Percentiles rank a stretch among this genome's conserved stretches.
phyloP scores from a whole-genome alignment of 2,797 vertebrate species.

The Glyptemys insculpta region DNA sequence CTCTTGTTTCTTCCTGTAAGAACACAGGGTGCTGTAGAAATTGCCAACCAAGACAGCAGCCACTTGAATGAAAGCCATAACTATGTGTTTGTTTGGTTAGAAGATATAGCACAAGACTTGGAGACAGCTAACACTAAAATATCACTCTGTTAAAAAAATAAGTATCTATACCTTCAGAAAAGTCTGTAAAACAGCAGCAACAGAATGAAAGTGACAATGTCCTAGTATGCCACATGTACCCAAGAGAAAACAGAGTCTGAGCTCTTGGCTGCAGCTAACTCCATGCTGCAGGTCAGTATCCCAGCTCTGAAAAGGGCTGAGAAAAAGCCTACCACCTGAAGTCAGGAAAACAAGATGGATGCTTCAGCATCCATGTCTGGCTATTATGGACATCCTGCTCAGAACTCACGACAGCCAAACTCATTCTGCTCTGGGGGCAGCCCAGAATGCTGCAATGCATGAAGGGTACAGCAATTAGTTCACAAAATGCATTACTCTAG shows the following conservation, averaged over 20 bases:
- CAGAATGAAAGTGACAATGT: slow-evolving; percentile 39
- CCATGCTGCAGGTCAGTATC: not conserved
- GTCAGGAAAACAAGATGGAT: not conserved
- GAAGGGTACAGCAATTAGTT: slow-evolving; percentile 17
- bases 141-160: slow-evolving; percentile 65
- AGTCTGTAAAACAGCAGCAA: slow-evolving; percentile 54
- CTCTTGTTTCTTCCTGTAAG: slow-evolving; percentile 31
- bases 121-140: slow-evolving; percentile 62
- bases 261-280: not conserved
- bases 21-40: slow-evolving; percentile 24
- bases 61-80: slow-evolving; percentile 43
- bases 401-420: not conserved
- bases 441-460: slow-evolving; percentile 15
- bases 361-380: not conserved
- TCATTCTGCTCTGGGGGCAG: slow-evolving; percentile 21
- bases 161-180: slow-evolving; percentile 38
- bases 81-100: slow-evolving; percentile 38
- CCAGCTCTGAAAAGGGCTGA: slow-evolving; percentile 18
- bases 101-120: slow-evolving; percentile 58
- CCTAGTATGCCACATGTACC: slow-evolving; percentile 25
- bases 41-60: slow-evolving; percentile 25
- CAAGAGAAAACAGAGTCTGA: slow-evolving; percentile 41
- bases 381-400: fast-evolving
- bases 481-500: slow-evolving; percentile 15
- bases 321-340: not conserved